Evolutionary conservation across 2,888 invertebrate species (phyloP), one percentile per base, ranked within the genome.

Genomic region (Charanyca ferruginea): DNA sequence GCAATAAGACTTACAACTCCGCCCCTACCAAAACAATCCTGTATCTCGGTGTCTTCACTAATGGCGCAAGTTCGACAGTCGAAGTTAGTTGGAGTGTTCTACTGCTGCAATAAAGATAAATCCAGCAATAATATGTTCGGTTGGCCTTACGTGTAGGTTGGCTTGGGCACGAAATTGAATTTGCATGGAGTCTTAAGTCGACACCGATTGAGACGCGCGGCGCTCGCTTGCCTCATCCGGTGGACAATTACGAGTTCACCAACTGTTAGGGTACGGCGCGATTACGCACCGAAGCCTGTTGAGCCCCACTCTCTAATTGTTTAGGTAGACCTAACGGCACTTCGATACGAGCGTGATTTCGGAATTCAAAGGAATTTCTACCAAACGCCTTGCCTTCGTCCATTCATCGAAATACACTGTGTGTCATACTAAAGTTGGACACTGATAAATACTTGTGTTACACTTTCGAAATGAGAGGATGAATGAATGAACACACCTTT

Each of bases 1-100:
- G 94, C 94, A 94, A 94, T 95, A 95, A 95, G 95, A 95, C 94
- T 95, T 94, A 94, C 94, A 94, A 94, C 93, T 94, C 92, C 90
- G 87, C 90, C 94, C 91, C 92, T 93, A 93, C 91, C 93, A 93
- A 94, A 94, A 94, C 95, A 94, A 94, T 95, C 91, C 94, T 92
- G 94, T 95, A 92, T 94, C 93, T 94, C 93, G 91, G 95, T 94
- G 94, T 95, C 93, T 94, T 94, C 94, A 89, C 94, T 95, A 95
- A 95, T 95, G 94, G 95, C 93, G 89, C 87, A 95, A 95, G 91
- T 95, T 95, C 94, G 95, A 94, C 95, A 94, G 94, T 92, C 94
- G 94, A 95, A 94, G 92, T 95, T 94, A 94, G 92, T 94, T 94
- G 89, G 93, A 94, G 93, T 94, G 94, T 92, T 95, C 93, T 93